Percentiles rank a stretch among this genome's conserved stretches.
phyloP scores from a whole-genome alignment of 2,888 invertebrate genomes.

The Ornithoptera priamus region DNA sequence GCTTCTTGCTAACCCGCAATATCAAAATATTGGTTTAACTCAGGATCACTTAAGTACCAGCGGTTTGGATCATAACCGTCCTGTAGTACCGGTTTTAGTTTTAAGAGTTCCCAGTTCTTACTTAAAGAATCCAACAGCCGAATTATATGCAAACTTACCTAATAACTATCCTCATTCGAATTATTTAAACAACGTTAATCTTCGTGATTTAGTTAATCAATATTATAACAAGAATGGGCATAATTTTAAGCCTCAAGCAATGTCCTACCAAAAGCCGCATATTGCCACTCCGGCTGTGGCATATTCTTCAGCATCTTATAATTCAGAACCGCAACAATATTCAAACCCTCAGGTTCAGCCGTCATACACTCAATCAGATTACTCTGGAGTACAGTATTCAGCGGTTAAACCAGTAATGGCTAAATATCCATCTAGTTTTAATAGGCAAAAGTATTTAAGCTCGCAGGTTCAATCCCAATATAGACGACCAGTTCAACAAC shows the following conservation, averaged over 20 bases:
- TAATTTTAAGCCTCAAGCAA: constrained; percentile 63
- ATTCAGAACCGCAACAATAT: constrained; percentile 56
- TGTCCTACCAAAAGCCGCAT: constrained; percentile 53
- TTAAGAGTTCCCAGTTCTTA: constrained; percentile 80
- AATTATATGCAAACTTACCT: constrained; percentile 79
- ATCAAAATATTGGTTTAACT: constrained; percentile 74
- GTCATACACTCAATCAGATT: constrained; percentile 66
- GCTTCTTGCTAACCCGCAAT: constrained; percentile 66
- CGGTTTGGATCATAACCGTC: constrained; percentile 58
- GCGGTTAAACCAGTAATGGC: constrained; percentile 76
- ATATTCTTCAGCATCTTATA: constrained; percentile 35
- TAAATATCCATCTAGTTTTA: constrained; percentile 62
- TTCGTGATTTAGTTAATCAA: constrained; percentile 77
- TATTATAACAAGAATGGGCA: constrained; percentile 74
- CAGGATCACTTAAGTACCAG: constrained; percentile 68
- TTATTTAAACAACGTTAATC: constrained; percentile 76
- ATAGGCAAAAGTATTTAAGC: constrained; percentile 52
- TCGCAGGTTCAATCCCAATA: constrained; percentile 56
- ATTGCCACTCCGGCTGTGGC: constrained; percentile 39
- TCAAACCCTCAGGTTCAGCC: constrained; percentile 65
- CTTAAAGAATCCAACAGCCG: constrained; percentile 72
- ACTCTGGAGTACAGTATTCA: constrained; percentile 71
- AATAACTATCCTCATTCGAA: constrained; percentile 76
- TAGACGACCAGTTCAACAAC: constrained; percentile 53
- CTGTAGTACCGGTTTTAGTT: constrained; percentile 80